These are phyloP conservation scores for Enteromius trimaculatus DNA, from an alignment of 2,797 vertebrate species.

Conservation along the genomic window DNA sequence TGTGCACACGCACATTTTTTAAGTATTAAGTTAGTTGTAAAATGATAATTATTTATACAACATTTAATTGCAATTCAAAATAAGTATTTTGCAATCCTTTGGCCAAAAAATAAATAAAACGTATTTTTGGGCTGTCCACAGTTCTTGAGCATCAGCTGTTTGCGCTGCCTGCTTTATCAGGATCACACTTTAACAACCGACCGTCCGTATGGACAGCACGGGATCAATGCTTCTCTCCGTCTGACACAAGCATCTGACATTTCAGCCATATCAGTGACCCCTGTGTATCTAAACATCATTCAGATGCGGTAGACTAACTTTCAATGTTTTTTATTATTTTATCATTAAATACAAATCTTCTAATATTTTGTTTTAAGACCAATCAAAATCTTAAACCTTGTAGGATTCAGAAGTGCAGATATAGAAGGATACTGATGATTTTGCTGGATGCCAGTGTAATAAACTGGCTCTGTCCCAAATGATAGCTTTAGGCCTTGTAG, in stretches of 20 bases:
- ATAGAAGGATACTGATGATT: neutral
- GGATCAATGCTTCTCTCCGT: constrained; percentile 27
- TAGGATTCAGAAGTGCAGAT: neutral
- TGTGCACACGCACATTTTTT: neutral
- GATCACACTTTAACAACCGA: constrained; percentile 64
- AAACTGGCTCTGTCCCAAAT: neutral
- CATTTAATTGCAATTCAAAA: neutral
- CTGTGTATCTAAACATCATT: neutral
- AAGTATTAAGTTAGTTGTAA: neutral
- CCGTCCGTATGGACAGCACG: constrained; percentile 57
- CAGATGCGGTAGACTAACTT: too few species aligned
- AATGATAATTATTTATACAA: neutral
- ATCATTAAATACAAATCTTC: too few species aligned
- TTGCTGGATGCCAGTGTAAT: neutral
- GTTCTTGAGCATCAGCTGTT: constrained; percentile 33
- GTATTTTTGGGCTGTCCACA: neutral
- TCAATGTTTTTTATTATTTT: too few species aligned
- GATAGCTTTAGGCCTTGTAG: neutral
- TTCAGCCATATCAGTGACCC: neutral
- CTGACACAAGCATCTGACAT: neutral
- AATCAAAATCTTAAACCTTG: neutral
- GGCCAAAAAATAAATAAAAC: neutral
- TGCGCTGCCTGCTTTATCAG: constrained; percentile 63
- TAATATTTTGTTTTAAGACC: neutral
- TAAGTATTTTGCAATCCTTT: neutral